phyloP scores from a whole-genome alignment of 2,888 invertebrate genomes.

The Mayetiola destructor region DNA sequence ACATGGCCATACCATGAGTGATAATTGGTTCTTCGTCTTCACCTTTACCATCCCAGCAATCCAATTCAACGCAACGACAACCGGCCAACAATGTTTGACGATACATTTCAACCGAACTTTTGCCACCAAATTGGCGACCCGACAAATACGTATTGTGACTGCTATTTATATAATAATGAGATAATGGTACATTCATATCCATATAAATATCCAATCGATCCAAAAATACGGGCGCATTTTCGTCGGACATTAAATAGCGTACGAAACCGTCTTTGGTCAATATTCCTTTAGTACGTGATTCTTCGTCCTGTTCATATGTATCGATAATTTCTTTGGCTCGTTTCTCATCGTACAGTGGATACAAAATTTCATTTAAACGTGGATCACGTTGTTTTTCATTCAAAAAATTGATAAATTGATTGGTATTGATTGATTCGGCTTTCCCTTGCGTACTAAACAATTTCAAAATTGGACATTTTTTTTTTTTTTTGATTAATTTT shows the following conservation, averaged over 20 bases:
- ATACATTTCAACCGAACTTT: constrained; percentile 98
- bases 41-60: constrained; percentile 97
- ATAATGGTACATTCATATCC: constrained; percentile 91
- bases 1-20: constrained; percentile 99
- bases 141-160: constrained; percentile 91
- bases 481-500: no score
- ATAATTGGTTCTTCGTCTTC: constrained; percentile 99
- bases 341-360: constrained; percentile 91
- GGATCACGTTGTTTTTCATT: constrained; percentile 98
- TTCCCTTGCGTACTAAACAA: constrained; percentile 89
- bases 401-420: constrained; percentile 81
- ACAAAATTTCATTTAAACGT: constrained; percentile 94
- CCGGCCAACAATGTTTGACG: constrained; percentile 92
- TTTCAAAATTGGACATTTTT: no score
- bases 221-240: constrained; percentile 97
- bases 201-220: constrained; percentile 93
- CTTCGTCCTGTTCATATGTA: constrained; percentile 79
- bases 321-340: constrained; percentile 83
- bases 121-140: constrained; percentile 95
- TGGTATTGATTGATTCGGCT: constrained; percentile 69
- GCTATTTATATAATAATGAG: constrained; percentile 98
- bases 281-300: constrained; percentile 53
- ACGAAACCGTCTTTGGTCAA: constrained; percentile 92
- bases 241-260: constrained; percentile 98
- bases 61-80: constrained; percentile 94